Evolutionary conservation across 2,888 invertebrate species (phyloP).

Genomic region (Xylota sylvarum): DNA sequence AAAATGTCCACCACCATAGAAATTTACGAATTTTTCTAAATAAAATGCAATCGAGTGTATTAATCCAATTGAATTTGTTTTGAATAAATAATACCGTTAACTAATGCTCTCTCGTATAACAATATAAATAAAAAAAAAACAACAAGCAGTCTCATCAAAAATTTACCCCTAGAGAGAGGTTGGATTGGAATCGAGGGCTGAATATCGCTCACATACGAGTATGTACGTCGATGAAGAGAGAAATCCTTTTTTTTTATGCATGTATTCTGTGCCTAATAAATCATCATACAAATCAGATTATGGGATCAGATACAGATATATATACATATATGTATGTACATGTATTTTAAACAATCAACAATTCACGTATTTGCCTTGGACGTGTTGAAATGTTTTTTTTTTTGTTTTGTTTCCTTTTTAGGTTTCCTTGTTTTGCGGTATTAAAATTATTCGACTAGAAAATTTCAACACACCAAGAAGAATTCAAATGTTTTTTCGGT

Average conservation of each 20-base stretch:
- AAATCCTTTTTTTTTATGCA: slow-evolving; percentile 50
- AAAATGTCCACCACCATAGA: slow-evolving; percentile 35
- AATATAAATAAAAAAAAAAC: slow-evolving; percentile 51
- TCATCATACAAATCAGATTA: slow-evolving; percentile 77
- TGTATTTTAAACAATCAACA: slow-evolving; percentile 73
- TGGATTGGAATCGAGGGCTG: slow-evolving; percentile 58
- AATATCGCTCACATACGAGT: slow-evolving; percentile 7
- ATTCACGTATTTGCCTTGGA: slow-evolving; percentile 54
- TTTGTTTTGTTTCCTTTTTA: background rate
- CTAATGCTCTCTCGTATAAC: slow-evolving; percentile 67
- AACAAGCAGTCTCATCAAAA: slow-evolving; percentile 62
- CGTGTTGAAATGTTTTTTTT: slow-evolving; percentile 35
- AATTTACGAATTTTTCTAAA: slow-evolving; percentile 62
- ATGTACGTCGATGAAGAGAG: slow-evolving; percentile 2
- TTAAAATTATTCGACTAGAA: slow-evolving; percentile 65
- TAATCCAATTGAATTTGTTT: slow-evolving; percentile 83
- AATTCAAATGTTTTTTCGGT: background rate
- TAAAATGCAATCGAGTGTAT: slow-evolving; percentile 80
- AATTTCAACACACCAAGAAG: slow-evolving; percentile 45
- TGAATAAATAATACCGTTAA: slow-evolving; percentile 81
- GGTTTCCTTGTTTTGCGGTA: slow-evolving; percentile 51
- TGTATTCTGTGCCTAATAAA: slow-evolving; percentile 62
- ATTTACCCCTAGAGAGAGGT: slow-evolving; percentile 47
- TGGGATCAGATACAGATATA: slow-evolving; percentile 64
- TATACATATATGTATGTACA: too few relatives aligned